Conservation (phyloP, 53 echinoderm and acorn worm species). For the Temnopleurus reevesii region DNA sequence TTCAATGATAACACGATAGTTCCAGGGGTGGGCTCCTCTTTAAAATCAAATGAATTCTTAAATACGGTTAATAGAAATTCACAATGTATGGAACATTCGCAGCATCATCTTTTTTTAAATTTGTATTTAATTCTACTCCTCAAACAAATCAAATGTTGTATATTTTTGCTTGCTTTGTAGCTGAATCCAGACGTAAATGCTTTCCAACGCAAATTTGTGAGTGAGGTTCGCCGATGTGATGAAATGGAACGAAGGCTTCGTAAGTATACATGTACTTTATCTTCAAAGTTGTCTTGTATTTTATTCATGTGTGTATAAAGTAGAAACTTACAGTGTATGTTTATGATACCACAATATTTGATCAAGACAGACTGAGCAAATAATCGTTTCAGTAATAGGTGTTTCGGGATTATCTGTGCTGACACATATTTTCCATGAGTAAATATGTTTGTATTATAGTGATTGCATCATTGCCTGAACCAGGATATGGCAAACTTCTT, state of each 20-base stretch:
- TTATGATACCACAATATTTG: background rate
- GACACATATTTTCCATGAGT: background rate
- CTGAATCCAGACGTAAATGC: conserved; percentile 84
- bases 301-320: background rate
- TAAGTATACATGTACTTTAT: conserved; percentile 42
- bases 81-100: too few species aligned
- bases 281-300: too few species aligned
- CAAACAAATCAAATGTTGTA: too few species aligned
- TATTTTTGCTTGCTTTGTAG: too few species aligned
- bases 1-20: too few species aligned
- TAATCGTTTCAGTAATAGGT: background rate
- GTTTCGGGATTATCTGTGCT: background rate
- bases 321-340: background rate
- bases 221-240: conserved; percentile 76
- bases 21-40: too few species aligned
- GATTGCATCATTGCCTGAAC: background rate
- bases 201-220: conserved; percentile 79
- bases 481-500: background rate
- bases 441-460: background rate
- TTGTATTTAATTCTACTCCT: too few species aligned
- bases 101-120: too few species aligned
- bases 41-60: too few species aligned
- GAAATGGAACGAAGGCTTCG: conserved; percentile 78
- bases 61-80: too few species aligned
- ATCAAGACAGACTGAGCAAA: background rate